Evolutionary conservation across 2,113 vertebrate species (phyloP).

Genomic region (Beaufortia kweichowensis): DNA sequence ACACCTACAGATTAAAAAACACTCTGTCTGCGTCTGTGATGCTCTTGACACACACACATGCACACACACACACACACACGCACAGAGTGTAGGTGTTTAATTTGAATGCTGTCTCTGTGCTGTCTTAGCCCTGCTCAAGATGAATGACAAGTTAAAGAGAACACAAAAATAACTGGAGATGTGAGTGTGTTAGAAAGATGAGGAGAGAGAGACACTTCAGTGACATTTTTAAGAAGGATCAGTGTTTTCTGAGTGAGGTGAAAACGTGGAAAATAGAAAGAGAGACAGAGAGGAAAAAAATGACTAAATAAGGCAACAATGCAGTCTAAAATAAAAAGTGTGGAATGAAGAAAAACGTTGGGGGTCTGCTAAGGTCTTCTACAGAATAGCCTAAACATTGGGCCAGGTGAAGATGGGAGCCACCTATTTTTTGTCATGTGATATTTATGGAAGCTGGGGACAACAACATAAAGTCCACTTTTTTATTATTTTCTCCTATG

Average conservation of each 20-base stretch:
- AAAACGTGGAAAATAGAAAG: conserved; percentile 26
- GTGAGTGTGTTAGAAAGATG: background rate
- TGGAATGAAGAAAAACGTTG: background rate
- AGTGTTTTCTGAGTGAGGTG: conserved; percentile 43
- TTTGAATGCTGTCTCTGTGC: conserved; percentile 37
- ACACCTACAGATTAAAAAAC: conserved; percentile 31
- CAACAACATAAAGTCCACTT: too few relatives aligned
- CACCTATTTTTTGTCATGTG: background rate
- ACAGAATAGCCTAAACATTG: background rate
- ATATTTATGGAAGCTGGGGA: too few relatives aligned
- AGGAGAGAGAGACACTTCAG: conserved; percentile 6
- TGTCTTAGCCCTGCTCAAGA: conserved; percentile 27
- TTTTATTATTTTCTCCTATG: too few relatives aligned
- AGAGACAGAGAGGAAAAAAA: background rate
- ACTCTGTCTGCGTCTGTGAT: conserved; percentile 32
- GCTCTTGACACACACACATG: background rate
- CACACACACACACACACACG: conserved; percentile 16
- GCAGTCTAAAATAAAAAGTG: background rate
- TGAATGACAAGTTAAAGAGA: conserved; percentile 45
- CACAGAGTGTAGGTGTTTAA: conserved; percentile 23
- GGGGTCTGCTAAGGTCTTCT: background rate
- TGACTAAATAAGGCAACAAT: conserved; percentile 1
- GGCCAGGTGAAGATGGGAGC: background rate
- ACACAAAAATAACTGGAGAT: conserved; percentile 36
- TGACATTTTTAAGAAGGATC: conserved; percentile 54